A percentile compares a stretch with the other conserved stretches of the same genome.
These are phyloP conservation scores for Lutra lutra DNA, from an alignment of 2,797 vertebrate species.

Conservation along the genomic window DNA sequence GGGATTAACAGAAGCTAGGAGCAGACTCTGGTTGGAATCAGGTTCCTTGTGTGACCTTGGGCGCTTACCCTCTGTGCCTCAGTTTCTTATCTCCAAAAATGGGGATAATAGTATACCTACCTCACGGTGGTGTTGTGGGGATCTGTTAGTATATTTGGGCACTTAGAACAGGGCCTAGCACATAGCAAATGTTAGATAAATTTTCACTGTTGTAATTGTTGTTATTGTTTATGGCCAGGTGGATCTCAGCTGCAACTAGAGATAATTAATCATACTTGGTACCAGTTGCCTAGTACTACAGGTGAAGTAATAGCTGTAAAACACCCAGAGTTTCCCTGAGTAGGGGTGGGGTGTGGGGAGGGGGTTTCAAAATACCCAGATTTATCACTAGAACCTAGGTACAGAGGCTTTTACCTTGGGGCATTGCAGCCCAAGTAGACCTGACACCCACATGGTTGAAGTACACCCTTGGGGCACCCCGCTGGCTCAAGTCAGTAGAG, in stretches of 20 bases:
- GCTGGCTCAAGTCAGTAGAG: not conserved
- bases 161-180: not conserved
- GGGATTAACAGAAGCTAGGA: not conserved
- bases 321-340: not conserved
- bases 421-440: not conserved
- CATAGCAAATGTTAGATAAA: not conserved
- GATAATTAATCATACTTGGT: conserved; percentile 25
- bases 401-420: not conserved
- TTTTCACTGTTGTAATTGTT: not conserved
- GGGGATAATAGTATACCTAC: not conserved
- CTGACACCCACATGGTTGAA: not conserved
- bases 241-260: not conserved
- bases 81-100: conserved; percentile 38
- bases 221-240: not conserved
- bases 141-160: not conserved
- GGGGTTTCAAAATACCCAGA: not conserved
- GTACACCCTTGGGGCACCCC: not conserved
- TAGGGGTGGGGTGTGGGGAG: not conserved
- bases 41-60: not conserved
- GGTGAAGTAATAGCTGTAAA: not conserved
- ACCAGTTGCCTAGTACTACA: not conserved
- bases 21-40: not conserved
- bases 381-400: not conserved
- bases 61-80: not conserved
- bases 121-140: not conserved